phyloP scores from a whole-genome alignment of 1,140 invertebrate species.

The Schmidtea mediterranea region DNA sequence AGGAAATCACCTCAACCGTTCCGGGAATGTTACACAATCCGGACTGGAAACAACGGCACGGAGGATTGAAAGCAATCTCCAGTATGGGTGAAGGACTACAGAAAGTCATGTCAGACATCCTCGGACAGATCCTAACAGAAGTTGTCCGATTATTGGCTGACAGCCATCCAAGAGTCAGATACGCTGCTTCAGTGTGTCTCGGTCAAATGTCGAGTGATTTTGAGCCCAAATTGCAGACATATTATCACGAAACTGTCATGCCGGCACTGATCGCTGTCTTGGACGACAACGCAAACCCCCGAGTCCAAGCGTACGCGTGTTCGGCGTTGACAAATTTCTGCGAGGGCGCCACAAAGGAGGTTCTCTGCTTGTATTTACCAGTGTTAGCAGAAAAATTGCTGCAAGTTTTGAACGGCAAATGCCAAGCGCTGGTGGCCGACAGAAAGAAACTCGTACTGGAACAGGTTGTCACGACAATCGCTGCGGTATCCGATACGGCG shows the following conservation, averaged over 20 bases:
- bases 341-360: too few relatives aligned
- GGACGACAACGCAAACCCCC: too few relatives aligned
- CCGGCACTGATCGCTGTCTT: too few relatives aligned
- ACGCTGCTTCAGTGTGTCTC: conserved; percentile 91
- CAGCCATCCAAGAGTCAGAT: conserved; percentile 66
- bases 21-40: conserved; percentile 39
- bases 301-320: too few relatives aligned
- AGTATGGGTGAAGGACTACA: conserved; percentile 90
- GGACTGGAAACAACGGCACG: conserved; percentile 43
- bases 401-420: conserved; percentile 14
- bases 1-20: conserved; percentile 53
- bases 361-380: too few relatives aligned
- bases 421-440: conserved; percentile 50
- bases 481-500: conserved; percentile 83
- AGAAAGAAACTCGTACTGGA: conserved; percentile 85
- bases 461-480: conserved; percentile 88
- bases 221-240: conserved; percentile 40
- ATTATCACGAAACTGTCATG: too few relatives aligned
- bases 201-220: conserved; percentile 33
- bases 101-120: conserved; percentile 77
- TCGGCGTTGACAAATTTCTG: too few relatives aligned
- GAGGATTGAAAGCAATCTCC: conserved; percentile 87
- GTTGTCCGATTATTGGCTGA: conserved; percentile 63
- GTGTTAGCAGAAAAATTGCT: conserved; percentile 40
- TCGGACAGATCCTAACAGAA: conserved; percentile 55